phyloP scores from a whole-genome alignment of 2,113 vertebrate genomes.

The human (Homo sapiens) region DNA sequence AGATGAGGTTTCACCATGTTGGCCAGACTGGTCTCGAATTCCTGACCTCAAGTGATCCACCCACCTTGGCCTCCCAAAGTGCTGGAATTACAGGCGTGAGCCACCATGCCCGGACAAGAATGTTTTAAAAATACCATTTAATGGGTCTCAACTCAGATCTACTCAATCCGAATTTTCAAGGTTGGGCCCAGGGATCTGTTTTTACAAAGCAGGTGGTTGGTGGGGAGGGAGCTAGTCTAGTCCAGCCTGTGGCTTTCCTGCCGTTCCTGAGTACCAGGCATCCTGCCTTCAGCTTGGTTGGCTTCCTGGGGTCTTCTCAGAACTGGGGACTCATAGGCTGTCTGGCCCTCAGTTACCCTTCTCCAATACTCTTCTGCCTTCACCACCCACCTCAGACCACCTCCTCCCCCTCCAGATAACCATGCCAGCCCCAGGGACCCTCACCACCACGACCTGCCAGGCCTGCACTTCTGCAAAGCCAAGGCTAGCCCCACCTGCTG shows the following conservation, averaged over 20 bases:
- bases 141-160: background rate
- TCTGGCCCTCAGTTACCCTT: background rate
- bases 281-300: background rate
- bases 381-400: background rate
- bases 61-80: too few relatives aligned
- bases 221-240: too few relatives aligned
- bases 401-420: background rate
- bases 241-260: background rate
- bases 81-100: too few relatives aligned
- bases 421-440: background rate
- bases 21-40: too few relatives aligned
- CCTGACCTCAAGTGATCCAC: too few relatives aligned
- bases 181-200: background rate
- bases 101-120: too few relatives aligned
- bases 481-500: background rate
- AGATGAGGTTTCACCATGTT: too few relatives aligned
- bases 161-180: background rate
- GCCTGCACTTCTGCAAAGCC: background rate
- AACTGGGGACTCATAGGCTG: background rate
- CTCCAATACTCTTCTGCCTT: background rate
- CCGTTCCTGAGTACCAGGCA: background rate
- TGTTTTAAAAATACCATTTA: slow-evolving; percentile 2
- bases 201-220: background rate
- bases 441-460: background rate
- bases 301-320: background rate